A percentile compares a stretch with the other conserved stretches of the same genome.
phyloP scores from a whole-genome alignment of 1,140 invertebrate genomes.

The Hesperophylax magnus region DNA sequence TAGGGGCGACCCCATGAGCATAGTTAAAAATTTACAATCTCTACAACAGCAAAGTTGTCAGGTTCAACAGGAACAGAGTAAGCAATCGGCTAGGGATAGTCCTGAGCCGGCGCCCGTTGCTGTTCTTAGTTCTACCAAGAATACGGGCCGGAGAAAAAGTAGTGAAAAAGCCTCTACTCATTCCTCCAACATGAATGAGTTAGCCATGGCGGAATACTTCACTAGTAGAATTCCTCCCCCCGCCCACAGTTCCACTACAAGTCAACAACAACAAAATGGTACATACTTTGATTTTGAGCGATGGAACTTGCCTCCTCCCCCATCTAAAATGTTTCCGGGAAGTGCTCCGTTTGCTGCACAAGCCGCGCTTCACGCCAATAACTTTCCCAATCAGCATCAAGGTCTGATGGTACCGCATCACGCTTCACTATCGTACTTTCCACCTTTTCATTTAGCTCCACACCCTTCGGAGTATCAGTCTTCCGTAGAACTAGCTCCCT shows the following conservation, averaged over 20 bases:
- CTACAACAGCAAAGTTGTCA: slow-evolving; percentile 75
- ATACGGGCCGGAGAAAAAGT: slow-evolving; percentile 69
- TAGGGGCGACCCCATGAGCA: slow-evolving; percentile 81
- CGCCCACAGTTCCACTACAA: slow-evolving; percentile 77
- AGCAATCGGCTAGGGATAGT: slow-evolving; percentile 68
- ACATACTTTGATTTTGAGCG: slow-evolving; percentile 81
- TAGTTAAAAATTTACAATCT: slow-evolving; percentile 80
- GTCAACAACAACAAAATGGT: slow-evolving; percentile 77
- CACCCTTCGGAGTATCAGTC: slow-evolving; percentile 76
- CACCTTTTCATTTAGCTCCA: slow-evolving; percentile 77
- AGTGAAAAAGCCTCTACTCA: slow-evolving; percentile 66
- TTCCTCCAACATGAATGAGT: slow-evolving; percentile 69
- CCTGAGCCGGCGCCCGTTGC: slow-evolving; percentile 60
- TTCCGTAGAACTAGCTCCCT: slow-evolving; percentile 76
- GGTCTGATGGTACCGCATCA: slow-evolving; percentile 76
- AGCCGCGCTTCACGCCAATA: slow-evolving; percentile 71
- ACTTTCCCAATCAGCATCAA: slow-evolving; percentile 77
- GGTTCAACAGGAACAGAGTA: slow-evolving; percentile 65
- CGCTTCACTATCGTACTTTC: slow-evolving; percentile 77
- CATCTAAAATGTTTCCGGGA: slow-evolving; percentile 77
- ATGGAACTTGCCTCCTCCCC: slow-evolving; percentile 79
- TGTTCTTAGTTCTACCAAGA: slow-evolving; percentile 60
- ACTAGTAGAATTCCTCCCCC: slow-evolving; percentile 77
- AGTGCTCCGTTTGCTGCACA: slow-evolving; percentile 72
- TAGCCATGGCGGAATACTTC: slow-evolving; percentile 73